Base-by-base conservation (phyloP, 2,113 vertebrate genomes). In the Miniopterus natalensis region DNA sequence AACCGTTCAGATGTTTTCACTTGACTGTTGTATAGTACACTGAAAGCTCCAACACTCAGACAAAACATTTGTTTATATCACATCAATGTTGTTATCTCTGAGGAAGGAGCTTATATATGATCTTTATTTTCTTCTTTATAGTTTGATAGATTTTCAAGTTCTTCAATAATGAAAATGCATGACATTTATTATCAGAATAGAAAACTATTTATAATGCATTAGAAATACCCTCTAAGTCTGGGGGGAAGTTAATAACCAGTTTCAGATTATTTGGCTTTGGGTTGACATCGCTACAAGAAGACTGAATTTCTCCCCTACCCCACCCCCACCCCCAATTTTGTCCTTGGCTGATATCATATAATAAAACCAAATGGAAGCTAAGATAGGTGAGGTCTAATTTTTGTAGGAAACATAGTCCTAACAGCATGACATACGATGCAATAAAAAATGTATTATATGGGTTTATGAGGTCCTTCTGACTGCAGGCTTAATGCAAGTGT, bases 101-200 rank as follows among this genome's bases (percentile, higher is more conserved):
- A 45, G 40, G 51, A 90, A 79, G 73, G 20, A 66, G 49, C 73
- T 78, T 70, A 10, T 18, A 27, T 47, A 51, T 17, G 15, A 71
- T 57, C 12, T 77, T 93, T 78, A 83, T 93, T 79, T 92, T 96
- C 53, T 95, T 90, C 47, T 42, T 92, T 61, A 81, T 40, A 77
- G 55, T 78, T 88, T 83, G 42, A 89, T 47, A 59, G 66, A 57
- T 66, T 95, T 93, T 90, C 53, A 95, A 86, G 74, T 71, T 79
- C 57, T 96, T 68, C 59, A 31, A 55, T 66, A 83, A 87, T 36
- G 15, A 92, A 36, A 88, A 81, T 71, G 25, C 11, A 27, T 77
- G 80, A 25, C 31, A 75, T 79, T 94, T 81, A 57, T 83, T 91
- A 92, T 87, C 59, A 90, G 73, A 92, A 66, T 71, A 59, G 23